These are phyloP conservation scores for Drosophila paramelanica DNA, from an alignment of 2,888 invertebrate species.

Conservation along the genomic window DNA sequence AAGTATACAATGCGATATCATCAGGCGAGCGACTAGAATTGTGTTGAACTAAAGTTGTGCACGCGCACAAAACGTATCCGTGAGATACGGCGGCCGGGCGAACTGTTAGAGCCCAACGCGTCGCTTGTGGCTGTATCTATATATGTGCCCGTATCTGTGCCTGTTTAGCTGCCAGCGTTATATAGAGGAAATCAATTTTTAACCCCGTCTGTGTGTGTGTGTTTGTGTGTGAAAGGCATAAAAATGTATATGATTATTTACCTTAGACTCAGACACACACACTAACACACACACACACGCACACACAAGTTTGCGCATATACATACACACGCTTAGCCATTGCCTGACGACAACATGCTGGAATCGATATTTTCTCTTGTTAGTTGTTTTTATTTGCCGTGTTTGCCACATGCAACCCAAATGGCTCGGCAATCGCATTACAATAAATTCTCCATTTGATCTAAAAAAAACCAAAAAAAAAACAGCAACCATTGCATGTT, in stretches of 20 bases:
- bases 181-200: conserved; percentile 73
- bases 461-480: neutral
- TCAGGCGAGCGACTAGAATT: conserved; percentile 17
- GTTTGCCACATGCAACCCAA: conserved; percentile 56
- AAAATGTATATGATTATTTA: conserved; percentile 57
- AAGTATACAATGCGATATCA: conserved; percentile 31
- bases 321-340: conserved; percentile 27
- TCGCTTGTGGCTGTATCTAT: conserved; percentile 25
- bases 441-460: conserved; percentile 67
- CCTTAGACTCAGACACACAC: conserved; percentile 20
- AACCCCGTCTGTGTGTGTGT: conserved; percentile 36
- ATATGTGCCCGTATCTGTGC: conserved; percentile 21
- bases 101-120: conserved; percentile 39
- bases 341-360: conserved; percentile 68
- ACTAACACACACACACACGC: conserved; percentile 9
- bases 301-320: neutral
- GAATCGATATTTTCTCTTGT: conserved; percentile 54
- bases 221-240: conserved; percentile 46
- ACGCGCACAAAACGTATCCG: conserved; percentile 42
- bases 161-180: conserved; percentile 30
- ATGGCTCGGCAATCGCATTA: conserved; percentile 71
- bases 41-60: conserved; percentile 47
- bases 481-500: conserved; percentile 43
- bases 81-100: conserved; percentile 55
- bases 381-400: conserved; percentile 28